These are phyloP conservation scores for Semaprochilodus insignis DNA, from an alignment of 2,797 vertebrate species.

Conservation along the genomic window DNA sequence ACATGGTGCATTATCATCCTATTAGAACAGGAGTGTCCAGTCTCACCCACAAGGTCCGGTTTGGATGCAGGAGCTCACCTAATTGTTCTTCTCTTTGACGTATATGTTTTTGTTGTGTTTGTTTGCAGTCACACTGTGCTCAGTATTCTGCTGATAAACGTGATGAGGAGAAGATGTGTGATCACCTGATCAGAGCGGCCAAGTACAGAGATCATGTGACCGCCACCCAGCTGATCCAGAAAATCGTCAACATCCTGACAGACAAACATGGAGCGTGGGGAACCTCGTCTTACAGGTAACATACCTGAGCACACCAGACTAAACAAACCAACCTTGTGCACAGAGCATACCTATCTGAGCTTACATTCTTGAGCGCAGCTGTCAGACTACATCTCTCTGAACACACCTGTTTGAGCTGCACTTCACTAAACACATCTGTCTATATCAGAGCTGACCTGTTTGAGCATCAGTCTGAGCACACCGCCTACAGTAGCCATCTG, in stretches of 20 bases:
- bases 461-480: neutral
- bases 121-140: constrained; percentile 87
- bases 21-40: too few relatives aligned
- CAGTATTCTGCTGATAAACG: constrained; percentile 95
- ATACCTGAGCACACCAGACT: neutral
- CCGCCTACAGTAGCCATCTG: neutral
- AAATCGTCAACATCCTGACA: constrained; percentile 95
- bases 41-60: too few relatives aligned
- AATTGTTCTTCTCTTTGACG: too few relatives aligned
- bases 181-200: constrained; percentile 95
- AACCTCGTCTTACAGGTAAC: constrained; percentile 87
- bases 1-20: too few relatives aligned
- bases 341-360: neutral
- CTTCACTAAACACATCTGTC: neutral
- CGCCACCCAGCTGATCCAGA: constrained; percentile 93
- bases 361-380: neutral
- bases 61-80: too few relatives aligned
- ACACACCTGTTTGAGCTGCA: neutral
- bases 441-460: neutral
- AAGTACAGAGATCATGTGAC: constrained; percentile 97
- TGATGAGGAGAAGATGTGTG: constrained; percentile 98
- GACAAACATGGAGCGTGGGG: constrained; percentile 98
- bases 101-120: constrained; percentile 7
- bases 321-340: neutral
- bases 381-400: neutral